These are phyloP conservation scores for Eristalinus sepulchralis DNA, from an alignment of 2,888 invertebrate genomes.

Conservation along the genomic window DNA sequence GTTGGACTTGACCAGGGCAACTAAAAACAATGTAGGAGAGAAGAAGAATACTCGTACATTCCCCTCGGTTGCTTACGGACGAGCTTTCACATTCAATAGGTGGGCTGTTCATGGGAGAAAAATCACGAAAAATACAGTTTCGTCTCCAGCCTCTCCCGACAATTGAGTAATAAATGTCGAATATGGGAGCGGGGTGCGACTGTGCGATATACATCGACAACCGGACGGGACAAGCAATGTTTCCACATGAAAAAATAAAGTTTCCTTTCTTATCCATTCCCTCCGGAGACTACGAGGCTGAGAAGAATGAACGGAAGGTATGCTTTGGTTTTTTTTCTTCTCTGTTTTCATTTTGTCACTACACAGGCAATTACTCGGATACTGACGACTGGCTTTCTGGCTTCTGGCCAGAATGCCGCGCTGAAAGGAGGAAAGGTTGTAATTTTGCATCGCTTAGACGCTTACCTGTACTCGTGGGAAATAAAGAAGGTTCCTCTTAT, in stretches of 20 bases:
- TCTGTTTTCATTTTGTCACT: slow-evolving; percentile 16
- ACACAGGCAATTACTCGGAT: slow-evolving; percentile 56
- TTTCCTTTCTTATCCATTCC: slow-evolving; percentile 9
- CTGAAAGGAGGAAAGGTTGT: slow-evolving; percentile 12
- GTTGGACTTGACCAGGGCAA: neutral
- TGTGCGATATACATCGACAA: neutral
- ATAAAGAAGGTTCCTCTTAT: slow-evolving; percentile 96
- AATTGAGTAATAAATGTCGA: neutral
- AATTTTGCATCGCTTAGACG: slow-evolving; percentile 3
- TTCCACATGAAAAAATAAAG: slow-evolving; percentile 44
- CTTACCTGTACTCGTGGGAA: slow-evolving; percentile 90
- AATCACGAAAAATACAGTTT: neutral
- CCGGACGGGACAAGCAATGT: slow-evolving; percentile 7
- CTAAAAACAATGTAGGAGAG: neutral
- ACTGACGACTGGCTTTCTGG: slow-evolving; percentile 33
- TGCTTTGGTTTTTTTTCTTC: neutral
- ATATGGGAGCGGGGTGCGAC: neutral
- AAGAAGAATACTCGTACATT: neutral
- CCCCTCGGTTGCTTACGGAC: neutral
- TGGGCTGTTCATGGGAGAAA: neutral
- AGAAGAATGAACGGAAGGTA: neutral
- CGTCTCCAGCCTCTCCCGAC: neutral
- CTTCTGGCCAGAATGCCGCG: slow-evolving; percentile 32
- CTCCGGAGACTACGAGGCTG: neutral
- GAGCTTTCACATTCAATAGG: neutral